phyloP scores from a whole-genome alignment of 1,140 invertebrate genomes.

The Drosophila prosaltans region DNA sequence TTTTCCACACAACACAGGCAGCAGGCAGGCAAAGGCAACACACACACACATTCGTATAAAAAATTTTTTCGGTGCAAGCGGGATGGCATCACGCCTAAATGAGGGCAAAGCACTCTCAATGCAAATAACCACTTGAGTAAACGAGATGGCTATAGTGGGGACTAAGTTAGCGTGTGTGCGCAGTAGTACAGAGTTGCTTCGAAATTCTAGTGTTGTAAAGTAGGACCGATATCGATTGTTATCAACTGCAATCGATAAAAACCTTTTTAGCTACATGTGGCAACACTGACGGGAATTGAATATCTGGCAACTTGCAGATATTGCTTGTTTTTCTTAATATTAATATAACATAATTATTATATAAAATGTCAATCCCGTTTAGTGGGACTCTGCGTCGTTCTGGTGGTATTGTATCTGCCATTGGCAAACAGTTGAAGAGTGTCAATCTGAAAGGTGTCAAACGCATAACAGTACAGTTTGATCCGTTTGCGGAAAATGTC shows the following conservation, averaged over 20 bases:
- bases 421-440: constrained; percentile 87
- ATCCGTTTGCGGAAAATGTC: constrained; percentile 91
- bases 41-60: constrained; percentile 62
- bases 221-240: neutral
- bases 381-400: constrained; percentile 87
- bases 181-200: constrained; percentile 23
- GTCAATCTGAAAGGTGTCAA: constrained; percentile 92
- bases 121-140: constrained; percentile 41
- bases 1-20: constrained; percentile 65
- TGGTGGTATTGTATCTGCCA: constrained; percentile 87
- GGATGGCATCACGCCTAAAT: constrained; percentile 70
- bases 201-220: constrained; percentile 5
- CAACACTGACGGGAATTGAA: neutral
- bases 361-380: constrained; percentile 87
- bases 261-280: constrained; percentile 25
- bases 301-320: constrained; percentile 1
- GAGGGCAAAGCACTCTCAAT: constrained; percentile 72
- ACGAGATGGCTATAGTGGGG: constrained; percentile 37
- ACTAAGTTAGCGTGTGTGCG: constrained; percentile 7
- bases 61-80: constrained; percentile 68
- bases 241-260: constrained; percentile 15
- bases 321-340: constrained; percentile 2
- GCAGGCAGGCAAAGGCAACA: constrained; percentile 37
- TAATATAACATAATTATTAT: constrained; percentile 27
- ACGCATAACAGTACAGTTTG: constrained; percentile 90